A percentile compares a stretch with the other conserved stretches of the same genome.
These are phyloP conservation scores for Calliopum simillimum DNA, from an alignment of 2,888 invertebrate species.

Conservation along the genomic window DNA sequence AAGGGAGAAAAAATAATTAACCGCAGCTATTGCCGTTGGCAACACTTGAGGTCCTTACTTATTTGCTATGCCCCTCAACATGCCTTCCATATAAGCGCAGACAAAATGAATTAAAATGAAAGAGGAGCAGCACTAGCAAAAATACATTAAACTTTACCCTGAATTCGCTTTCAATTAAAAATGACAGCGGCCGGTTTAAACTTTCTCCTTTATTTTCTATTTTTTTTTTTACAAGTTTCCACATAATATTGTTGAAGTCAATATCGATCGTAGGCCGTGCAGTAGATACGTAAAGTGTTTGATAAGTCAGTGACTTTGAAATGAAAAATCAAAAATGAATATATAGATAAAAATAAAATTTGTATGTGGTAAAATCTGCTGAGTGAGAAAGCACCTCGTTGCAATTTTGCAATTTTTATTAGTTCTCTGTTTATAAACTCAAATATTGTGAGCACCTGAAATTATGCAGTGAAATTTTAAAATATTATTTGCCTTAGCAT, in stretches of 20 bases:
- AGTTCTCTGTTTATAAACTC: too few species aligned
- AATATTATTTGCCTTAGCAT: too few species aligned
- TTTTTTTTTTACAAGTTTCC: not conserved
- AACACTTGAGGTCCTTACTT: not conserved
- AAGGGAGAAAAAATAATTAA: slow-evolving; percentile 17
- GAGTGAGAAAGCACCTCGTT: too few species aligned
- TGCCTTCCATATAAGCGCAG: not conserved
- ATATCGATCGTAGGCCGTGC: too few species aligned
- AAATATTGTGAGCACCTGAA: too few species aligned
- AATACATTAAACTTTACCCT: not conserved
- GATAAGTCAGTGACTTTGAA: not conserved
- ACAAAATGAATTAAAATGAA: not conserved
- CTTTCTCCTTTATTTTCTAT: not conserved
- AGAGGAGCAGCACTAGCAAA: not conserved
- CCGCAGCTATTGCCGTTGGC: not conserved
- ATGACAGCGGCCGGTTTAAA: not conserved
- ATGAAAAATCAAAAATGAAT: not conserved
- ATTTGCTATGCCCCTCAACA: too few species aligned
- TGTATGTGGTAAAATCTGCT: too few species aligned
- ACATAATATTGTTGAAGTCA: not conserved
- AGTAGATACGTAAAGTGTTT: too few species aligned
- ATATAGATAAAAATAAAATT: too few species aligned
- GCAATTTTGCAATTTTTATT: too few species aligned
- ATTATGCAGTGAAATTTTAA: too few species aligned
- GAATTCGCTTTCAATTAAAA: slow-evolving; percentile 17